Base-by-base conservation (phyloP, 2,113 vertebrate species). In the Pungitius pungitius region DNA sequence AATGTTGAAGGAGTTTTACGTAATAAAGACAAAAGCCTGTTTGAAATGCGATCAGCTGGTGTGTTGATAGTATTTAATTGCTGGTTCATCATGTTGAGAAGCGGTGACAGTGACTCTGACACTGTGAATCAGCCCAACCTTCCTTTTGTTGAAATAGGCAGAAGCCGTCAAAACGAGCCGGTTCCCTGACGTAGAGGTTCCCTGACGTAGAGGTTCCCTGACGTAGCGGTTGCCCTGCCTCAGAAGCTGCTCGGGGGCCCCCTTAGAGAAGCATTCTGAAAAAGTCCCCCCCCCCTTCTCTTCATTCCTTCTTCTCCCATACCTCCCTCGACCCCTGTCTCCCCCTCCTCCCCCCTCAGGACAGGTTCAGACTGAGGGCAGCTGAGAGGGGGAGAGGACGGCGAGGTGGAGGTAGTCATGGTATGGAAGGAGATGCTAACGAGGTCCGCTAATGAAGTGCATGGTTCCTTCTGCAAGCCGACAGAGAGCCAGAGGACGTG, bases 281-380 rank as follows among this genome's bases (percentile, higher is more conserved):
- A 60, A 57, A 78, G 82, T 83, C 80, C 81, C 84, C 74, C 82
- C 80, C 24, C 22, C 67, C 69, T 27, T 62, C 55, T 68, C 54
- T 49, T 60, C 64, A 45, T 56, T 61, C 68, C 72, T 64, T 26
- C 43, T 12, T 66, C 33, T 76, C 27, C 61, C n/a, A 35, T 70
- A 66, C 65, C 63, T 75, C 77, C 75, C 73, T 69, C 70, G 12
- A 79, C 75, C 24, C 43, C 69, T 30, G 20, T 66, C 52, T 72
- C 49, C 47, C 30, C 30, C n/a, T n/a, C n/a, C n/a, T n/a, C 76
- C 84, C 76, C 85, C 74, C 80, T 68, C 80, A 81, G 86, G 87
- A 83, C 82, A 83, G 75, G 91, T 91, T 92, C 88, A 92, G 82
- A 75, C 75, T 85, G 5, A 89, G 90, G 89, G 83, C 91, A 90